Base-by-base conservation (phyloP, 2,888 invertebrate species). In the Camptogramma bilineatum region DNA sequence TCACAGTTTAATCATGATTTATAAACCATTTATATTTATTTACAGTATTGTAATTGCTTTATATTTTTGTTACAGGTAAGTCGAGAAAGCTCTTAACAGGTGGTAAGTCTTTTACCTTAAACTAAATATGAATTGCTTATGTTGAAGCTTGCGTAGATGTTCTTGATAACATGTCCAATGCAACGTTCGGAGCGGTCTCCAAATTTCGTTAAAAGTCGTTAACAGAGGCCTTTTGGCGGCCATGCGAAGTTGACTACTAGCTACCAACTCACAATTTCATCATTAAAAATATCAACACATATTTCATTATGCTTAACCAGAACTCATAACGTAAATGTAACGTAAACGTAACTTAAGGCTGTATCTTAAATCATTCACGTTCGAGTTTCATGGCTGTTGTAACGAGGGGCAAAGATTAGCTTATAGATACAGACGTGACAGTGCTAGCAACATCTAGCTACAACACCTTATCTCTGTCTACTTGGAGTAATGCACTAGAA, bases 351-450 rank as follows among this genome's bases (percentile, higher is more conserved):
- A 64, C 67, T 59, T 64, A 63, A 64, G 68, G 55, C 75, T 73
- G 75, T 72, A 72, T 77, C 71, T 75, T 80, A 82, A 81, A 82
- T 83, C 80, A 82, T 81, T 81, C 81, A 78, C 75, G 78, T 78
- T 69, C 71, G 56, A 66, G 75, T 76, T 78, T 75, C 78, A 78
- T 74, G 71, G 74, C 70, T 68, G 68, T 69, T 57, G 72, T 70
- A 70, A 69, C 64, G 64, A 68, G 59, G 46, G 68, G 42, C 78
- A 78, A 66, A 79, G 75, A 79, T 61, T 70, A 78, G 56, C 18
- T 62, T 47, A 57, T 50, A 31, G 53, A 52, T 64, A 65, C 48
- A 74, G 73, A 72, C 47, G 66, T 63, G 66, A 55, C 68, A 21
- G n/a, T 24, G 17, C 13, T 39, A 39, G 10, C 13, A 13, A 1